Base-by-base conservation (phyloP, 2,113 vertebrate genomes). In the Trogon surrucura region DNA sequence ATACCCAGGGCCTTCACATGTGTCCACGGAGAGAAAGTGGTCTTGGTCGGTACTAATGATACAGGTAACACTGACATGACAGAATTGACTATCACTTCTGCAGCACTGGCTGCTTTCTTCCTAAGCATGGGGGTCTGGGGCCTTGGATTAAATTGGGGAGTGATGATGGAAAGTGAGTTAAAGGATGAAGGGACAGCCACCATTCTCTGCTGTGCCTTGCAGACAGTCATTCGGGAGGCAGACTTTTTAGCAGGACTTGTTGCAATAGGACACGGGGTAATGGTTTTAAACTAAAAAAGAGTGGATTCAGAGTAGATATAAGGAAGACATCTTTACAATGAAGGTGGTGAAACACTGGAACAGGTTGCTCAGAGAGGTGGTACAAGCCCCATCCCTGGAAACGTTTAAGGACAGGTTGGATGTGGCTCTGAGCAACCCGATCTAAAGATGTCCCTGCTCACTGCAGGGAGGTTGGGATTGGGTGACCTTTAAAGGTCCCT, bases 1-100 rank as follows among this genome's bases (percentile, higher is more conserved):
- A 0, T 70, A 12, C 20, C 16, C 5, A 51, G 27, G 11, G 32
- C 3, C 22, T 67, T 69, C 4, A 0, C 0, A 1, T 30, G 26
- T 27, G 21, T 41, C 65, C 7, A 4, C 0, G 9, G 27, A 62
- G 41, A 54, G 36, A 13, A 56, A 26, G 29, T n/a, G 27, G 6
- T 21, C 64, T 44, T 0, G 0, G 21, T 18, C 16, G 0, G 23
- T 38, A 26, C 18, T 29, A 20, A 15, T 36, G 54, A 2, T 11
- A 32, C 53, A n/a, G 7, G 21, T 32, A 26, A 62, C 30, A 2
- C 3, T 32, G 57, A 9, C 20, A 27, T 23, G 51, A 51, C 69
- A 80, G 13, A 70, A 38, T 4, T 5, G 5, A 26, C 41, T 26
- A 14, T 30, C 3, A 19, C 19, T 88, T 91, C 26, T 34, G 19